phyloP scores from a whole-genome alignment of 2,888 invertebrate species.

The Micropterix aruncella region DNA sequence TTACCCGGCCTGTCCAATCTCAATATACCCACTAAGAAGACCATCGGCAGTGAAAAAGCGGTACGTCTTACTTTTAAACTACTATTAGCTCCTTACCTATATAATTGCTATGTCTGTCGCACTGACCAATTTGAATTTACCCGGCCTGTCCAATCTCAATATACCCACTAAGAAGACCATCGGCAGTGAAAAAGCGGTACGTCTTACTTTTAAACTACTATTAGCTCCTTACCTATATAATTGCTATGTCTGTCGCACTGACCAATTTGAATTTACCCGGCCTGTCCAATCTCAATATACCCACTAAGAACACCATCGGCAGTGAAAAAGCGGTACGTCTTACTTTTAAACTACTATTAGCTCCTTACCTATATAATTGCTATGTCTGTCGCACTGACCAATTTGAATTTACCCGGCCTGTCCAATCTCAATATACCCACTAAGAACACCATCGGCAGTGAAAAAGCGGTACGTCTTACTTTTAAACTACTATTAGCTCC shows the following conservation, averaged over 20 bases:
- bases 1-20: conserved; percentile 63
- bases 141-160: conserved; percentile 58
- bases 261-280: too few species aligned
- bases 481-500: too few species aligned
- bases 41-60: conserved; percentile 72
- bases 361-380: too few species aligned
- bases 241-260: too few species aligned
- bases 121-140: too few species aligned
- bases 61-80: conserved; percentile 35
- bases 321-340: conserved; percentile 70
- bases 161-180: conserved; percentile 81
- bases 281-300: conserved; percentile 62
- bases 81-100: conserved; percentile 2
- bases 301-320: conserved; percentile 77
- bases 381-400: too few species aligned
- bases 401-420: too few species aligned
- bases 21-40: conserved; percentile 76
- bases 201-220: conserved; percentile 17
- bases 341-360: conserved; percentile 5
- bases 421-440: too few species aligned
- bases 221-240: conserved; percentile 1
- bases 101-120: too few species aligned
- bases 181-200: conserved; percentile 75
- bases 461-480: too few species aligned
- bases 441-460: too few species aligned